Conservation (phyloP, 2,113 vertebrate genomes). For the Odontesthes bonariensis region DNA sequence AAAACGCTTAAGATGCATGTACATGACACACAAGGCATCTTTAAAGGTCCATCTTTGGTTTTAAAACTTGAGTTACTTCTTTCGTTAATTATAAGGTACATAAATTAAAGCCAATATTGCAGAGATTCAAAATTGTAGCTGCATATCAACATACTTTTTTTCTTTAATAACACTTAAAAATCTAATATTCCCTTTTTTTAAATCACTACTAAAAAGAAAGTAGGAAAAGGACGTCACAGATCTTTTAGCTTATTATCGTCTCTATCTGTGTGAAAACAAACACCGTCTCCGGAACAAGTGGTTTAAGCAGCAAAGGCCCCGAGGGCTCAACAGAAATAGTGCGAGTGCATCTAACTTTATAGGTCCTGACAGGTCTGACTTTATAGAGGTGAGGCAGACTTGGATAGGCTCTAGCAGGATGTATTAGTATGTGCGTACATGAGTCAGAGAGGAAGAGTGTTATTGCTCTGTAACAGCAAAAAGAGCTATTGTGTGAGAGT, state of each 20-base stretch:
- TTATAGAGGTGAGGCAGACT: slow-evolving; percentile 45
- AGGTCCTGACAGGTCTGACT: slow-evolving; percentile 52
- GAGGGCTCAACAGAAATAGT: slow-evolving; percentile 35
- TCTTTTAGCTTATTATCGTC: too few species aligned
- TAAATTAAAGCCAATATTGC: too few species aligned
- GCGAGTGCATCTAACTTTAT: slow-evolving; percentile 40
- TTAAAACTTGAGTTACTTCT: not conserved
- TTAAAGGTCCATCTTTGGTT: not conserved
- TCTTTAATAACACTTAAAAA: too few species aligned
- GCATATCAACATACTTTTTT: too few species aligned
- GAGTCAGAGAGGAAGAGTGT: not conserved
- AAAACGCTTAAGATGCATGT: too few species aligned
- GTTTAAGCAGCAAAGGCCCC: slow-evolving; percentile 22
- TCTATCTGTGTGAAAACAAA: slow-evolving; percentile 23
- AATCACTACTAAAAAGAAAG: too few species aligned
- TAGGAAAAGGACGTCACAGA: too few species aligned
- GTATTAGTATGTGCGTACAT: slow-evolving; percentile 1
- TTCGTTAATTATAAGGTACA: too few species aligned
- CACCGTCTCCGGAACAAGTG: slow-evolving; percentile 13
- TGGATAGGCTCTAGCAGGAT: slow-evolving; percentile 9
- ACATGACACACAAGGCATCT: not conserved
- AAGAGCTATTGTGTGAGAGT: slow-evolving; percentile 12
- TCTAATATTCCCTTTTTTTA: too few species aligned
- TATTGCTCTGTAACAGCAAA: slow-evolving; percentile 10
- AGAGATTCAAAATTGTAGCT: too few species aligned